Base-by-base conservation (phyloP, 2,888 invertebrate genomes). In the Chrysodeixis includens region DNA sequence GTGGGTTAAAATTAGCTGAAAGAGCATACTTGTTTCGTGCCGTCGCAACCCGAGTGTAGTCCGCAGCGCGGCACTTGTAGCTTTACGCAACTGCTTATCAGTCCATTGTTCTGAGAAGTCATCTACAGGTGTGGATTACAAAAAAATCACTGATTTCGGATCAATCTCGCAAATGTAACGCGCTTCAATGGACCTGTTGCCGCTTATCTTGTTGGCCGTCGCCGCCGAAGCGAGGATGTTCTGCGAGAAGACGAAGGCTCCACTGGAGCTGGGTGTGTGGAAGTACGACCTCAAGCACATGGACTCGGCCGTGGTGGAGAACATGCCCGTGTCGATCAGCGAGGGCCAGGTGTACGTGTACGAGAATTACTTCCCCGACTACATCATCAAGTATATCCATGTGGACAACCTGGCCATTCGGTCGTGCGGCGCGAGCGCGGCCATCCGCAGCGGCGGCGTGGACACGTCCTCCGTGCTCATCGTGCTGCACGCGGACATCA, bases 271-370 rank as follows among this genome's bases (percentile, higher is more conserved):
- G 0, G 94, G 94, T 0, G 63, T 78, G 44, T 94, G 93, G 93
- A 76, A 66, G 14, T 71, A 83, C 56, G 71, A 86, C 20, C 78
- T 91, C 4, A 79, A 77, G 18, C 92, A 90, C 52, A 75, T 94
- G 79, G 93, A 93, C 69, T 89, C 93, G 0, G 92, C 90, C 0
- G 90, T 90, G 0, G 88, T 93, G 0, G 93, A 93, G 30, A 93
- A 89, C 79, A 83, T 80, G 0, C 90, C 94, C 0, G 89, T 91
- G 0, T 82, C 89, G 0, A 85, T 90, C 20, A 85, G 57, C 30
- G 92, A 93, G 67, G 94, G 93, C 0, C 93, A 92, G 69, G 73
- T 90, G 16, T 93, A 93, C 72, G 92, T 93, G 9, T 94, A 94
- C 71, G 93, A 93, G 49, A 94, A 94, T 65, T 75, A 83, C 56